A percentile compares a stretch with the other conserved stretches of the same genome.
These are phyloP conservation scores for Cettia cetti DNA, from an alignment of 2,113 vertebrate genomes.

Conservation along the genomic window DNA sequence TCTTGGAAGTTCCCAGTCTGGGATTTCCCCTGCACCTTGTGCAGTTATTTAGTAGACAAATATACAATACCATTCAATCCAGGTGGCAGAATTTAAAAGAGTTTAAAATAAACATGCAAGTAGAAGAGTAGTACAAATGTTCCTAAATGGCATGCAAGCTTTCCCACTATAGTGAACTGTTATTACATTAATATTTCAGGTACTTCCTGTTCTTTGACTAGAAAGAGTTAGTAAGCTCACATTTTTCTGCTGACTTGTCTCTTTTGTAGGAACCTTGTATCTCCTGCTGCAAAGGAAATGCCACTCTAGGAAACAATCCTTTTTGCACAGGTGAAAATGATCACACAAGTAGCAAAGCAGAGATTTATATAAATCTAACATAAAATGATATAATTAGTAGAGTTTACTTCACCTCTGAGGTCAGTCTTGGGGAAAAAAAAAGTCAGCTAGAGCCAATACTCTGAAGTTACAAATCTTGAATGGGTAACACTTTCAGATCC, in stretches of 20 bases:
- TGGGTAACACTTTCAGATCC: conserved; percentile 55
- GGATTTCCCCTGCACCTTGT: background rate
- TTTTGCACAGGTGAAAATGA: conserved; percentile 15
- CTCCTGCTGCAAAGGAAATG: background rate
- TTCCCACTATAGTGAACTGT: background rate
- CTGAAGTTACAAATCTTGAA: conserved; percentile 39
- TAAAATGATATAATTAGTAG: background rate
- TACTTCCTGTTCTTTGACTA: background rate
- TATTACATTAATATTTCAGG: background rate
- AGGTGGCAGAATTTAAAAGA: background rate
- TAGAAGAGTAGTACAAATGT: background rate
- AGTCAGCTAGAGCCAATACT: background rate
- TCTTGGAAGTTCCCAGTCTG: background rate
- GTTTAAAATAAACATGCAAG: background rate
- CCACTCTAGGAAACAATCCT: background rate
- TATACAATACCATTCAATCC: background rate
- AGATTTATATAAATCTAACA: conserved; percentile 9
- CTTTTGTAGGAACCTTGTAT: background rate
- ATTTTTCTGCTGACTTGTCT: background rate
- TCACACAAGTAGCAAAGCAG: background rate
- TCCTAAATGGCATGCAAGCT: background rate
- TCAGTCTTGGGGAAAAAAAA: background rate
- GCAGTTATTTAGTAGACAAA: background rate
- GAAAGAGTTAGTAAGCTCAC: background rate
- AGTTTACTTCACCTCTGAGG: conserved; percentile 11